Evolutionary conservation across 2,797 vertebrate species (phyloP).

Genomic region (Coracias cyanogaster): DNA sequence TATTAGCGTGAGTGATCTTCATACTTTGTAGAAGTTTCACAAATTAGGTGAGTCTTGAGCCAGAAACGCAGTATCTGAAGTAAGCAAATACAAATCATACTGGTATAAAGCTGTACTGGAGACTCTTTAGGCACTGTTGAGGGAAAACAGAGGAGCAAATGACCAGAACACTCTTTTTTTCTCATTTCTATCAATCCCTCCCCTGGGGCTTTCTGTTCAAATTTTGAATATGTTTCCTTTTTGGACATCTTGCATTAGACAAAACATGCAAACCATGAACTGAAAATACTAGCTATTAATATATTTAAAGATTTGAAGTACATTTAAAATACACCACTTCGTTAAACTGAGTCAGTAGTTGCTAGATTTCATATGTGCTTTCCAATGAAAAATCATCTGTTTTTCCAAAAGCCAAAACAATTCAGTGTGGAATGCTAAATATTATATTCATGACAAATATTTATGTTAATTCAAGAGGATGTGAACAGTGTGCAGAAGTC

Average conservation of each 20-base stretch:
- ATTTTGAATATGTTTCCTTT: background rate
- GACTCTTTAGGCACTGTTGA: background rate
- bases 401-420: conserved; percentile 47
- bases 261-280: background rate
- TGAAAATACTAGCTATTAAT: background rate
- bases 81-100: background rate
- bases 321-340: background rate
- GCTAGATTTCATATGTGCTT: background rate
- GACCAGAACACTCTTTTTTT: background rate
- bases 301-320: background rate
- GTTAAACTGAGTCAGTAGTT: conserved; percentile 25
- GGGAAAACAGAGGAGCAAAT: background rate
- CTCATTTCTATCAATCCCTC: background rate
- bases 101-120: background rate
- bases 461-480: conserved; percentile 42
- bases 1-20: background rate
- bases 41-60: background rate
- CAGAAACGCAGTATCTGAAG: background rate
- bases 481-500: conserved; percentile 6
- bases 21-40: background rate
- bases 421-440: conserved; percentile 34
- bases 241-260: background rate
- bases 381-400: conserved; percentile 21
- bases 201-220: background rate
- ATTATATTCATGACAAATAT: conserved; percentile 41